Conservation (phyloP, 2,797 vertebrate genomes). For the Darevskia nairensis region DNA sequence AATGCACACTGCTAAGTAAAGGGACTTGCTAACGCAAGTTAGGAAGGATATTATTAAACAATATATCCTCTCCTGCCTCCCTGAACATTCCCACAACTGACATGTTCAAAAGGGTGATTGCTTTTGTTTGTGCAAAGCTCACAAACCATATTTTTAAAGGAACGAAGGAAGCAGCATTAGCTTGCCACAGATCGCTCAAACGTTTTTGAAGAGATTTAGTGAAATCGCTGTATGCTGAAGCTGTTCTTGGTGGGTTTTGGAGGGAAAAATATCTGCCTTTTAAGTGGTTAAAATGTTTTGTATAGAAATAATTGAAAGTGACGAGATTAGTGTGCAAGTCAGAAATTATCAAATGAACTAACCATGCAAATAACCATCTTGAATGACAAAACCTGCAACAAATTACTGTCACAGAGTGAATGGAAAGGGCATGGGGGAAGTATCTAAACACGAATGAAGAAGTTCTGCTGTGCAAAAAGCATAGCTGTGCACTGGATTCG, state of each 20-base stretch:
- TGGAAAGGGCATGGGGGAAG: not conserved
- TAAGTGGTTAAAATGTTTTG: slow-evolving; percentile 47
- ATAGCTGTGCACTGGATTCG: too few relatives aligned
- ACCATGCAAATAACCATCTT: slow-evolving; percentile 45
- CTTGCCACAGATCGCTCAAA: slow-evolving; percentile 41
- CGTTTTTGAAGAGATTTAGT: not conserved
- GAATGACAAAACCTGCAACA: slow-evolving; percentile 49
- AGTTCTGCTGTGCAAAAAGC: not conserved
- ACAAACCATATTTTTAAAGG: not conserved
- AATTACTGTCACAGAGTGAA: not conserved
- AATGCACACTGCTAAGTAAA: too few relatives aligned
- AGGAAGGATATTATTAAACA: too few relatives aligned
- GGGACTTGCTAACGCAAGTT: too few relatives aligned
- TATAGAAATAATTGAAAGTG: slow-evolving; percentile 62
- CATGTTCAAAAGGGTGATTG: not conserved
- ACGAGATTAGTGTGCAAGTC: slow-evolving; percentile 35
- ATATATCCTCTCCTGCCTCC: too few relatives aligned
- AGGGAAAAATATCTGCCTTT: not conserved
- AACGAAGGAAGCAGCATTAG: slow-evolving; percentile 13
- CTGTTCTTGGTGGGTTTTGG: not conserved
- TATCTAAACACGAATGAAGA: not conserved
- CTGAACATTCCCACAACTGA: too few relatives aligned
- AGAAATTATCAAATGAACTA: slow-evolving; percentile 31
- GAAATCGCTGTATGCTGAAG: slow-evolving; percentile 40
- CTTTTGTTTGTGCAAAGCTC: not conserved